Percentiles rank a stretch among this genome's conserved stretches.
phyloP scores from a whole-genome alignment of 2,113 vertebrate species.

The Symphodus melops region DNA sequence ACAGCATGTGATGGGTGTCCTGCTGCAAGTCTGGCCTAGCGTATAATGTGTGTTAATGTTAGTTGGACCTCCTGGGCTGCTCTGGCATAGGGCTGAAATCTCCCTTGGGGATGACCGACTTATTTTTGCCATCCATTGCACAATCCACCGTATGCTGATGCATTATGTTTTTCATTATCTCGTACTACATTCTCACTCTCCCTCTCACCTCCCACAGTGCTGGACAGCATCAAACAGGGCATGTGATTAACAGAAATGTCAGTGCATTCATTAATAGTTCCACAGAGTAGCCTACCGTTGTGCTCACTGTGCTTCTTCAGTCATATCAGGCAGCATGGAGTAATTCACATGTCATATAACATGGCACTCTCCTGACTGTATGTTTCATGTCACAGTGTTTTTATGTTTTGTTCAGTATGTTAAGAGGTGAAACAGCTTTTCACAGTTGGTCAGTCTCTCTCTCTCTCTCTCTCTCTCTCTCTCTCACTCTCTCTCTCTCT shows the following conservation, averaged over 20 bases:
- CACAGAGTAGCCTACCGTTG: constrained; percentile 38
- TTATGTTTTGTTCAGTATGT: constrained; percentile 4
- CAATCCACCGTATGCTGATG: constrained; percentile 71
- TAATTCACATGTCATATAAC: constrained; percentile 36
- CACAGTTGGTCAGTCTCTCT: constrained; percentile 48
- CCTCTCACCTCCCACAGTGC: constrained; percentile 65
- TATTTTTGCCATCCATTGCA: constrained; percentile 69
- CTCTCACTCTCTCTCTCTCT: not conserved
- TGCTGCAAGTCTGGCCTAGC: constrained; percentile 70
- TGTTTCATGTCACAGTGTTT: not conserved
- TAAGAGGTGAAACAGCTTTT: constrained; percentile 34
- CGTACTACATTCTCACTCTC: constrained; percentile 22
- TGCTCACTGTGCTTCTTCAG: constrained; percentile 61
- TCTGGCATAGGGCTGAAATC: constrained; percentile 47
- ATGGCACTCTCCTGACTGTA: constrained; percentile 4
- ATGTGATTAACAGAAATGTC: constrained; percentile 80
- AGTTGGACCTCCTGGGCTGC: constrained; percentile 70
- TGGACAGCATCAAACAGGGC: constrained; percentile 64
- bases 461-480: constrained; percentile 3
- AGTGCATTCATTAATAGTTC: constrained; percentile 79
- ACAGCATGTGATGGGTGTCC: constrained; percentile 68
- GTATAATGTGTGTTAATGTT: constrained; percentile 78
- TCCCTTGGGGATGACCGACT: constrained; percentile 58
- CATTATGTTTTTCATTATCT: constrained; percentile 73
- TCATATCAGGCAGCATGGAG: constrained; percentile 52